Evolutionary conservation across 2,888 invertebrate genomes (phyloP), one percentile per base, ranked within the genome.

Genomic region (Hydraecia micacea): DNA sequence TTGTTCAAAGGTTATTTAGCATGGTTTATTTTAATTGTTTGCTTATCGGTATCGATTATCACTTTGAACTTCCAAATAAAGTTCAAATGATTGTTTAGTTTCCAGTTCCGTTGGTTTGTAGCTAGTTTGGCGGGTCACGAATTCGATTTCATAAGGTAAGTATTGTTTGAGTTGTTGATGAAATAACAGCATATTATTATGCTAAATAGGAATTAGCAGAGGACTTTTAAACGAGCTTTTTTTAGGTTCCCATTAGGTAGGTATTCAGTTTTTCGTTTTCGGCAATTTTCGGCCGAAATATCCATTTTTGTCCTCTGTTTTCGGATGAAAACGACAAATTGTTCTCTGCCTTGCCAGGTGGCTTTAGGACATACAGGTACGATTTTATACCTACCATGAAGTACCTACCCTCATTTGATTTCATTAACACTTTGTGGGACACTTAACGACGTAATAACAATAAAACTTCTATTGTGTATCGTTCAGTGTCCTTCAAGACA

Each of bases 11-110:
- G 28, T 46, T 42, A n/a, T 28, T 18, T 62, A 46, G 9, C 5
- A 46, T 25, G 5, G 46, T 18, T 39, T 3, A 21, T 25, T 55
- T 63, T 42, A 65, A 69, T 58, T 66, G 82, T 69, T 32, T 25
- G 13, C 39, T 68, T 69, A 69, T 70, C 58, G 36, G 39, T 15
- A 28, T 68, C 60, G 62, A 60, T 3, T 66, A 81, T 81, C 81
- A 63, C 21, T 49, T 46, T 75, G 28, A 63, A 75, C 75, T 58
- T 80, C 36, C 75, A 63, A 80, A 68, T 80, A 69, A 65, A 80
- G 82, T 68, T 63, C 81, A 81, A 80, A 36, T 75, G 2, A 63
- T 52, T 73, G 49, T 18, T 68, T 46, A 15, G 75, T 49, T 80
- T 75, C 55, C 13, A 39, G 39, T 69, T 69, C 25, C 9, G 46